Evolutionary conservation across 2,113 vertebrate genomes (phyloP), one percentile per base, ranked within the genome.

Genomic region (Todiramphus saurophagus): DNA sequence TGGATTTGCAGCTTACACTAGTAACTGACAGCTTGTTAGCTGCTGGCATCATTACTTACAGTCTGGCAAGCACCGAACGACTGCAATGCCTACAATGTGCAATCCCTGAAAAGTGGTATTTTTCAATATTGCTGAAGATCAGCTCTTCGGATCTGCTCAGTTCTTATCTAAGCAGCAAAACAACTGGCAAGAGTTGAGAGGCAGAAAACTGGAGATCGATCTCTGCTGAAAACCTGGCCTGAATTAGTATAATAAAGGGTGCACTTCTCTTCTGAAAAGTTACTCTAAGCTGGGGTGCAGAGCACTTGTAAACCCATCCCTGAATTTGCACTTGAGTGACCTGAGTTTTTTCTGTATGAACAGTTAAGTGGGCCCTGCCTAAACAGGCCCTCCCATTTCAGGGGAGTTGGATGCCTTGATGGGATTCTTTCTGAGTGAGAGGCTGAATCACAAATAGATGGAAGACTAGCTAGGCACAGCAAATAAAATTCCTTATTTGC

Each of bases 401-500:
- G 78, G 56, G 53, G 59, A 90, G 24, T 0, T 92, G 83, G 86
- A 90, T 88, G 90, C 53, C 69, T 96, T 1, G 3, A 35, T 67
- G 78, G 43, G 89, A 95, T 95, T 93, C 88, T 87, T 94, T 92
- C 76, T 87, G 88, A 83, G 76, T 92, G 93, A 95, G 94, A 88
- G 30, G 51, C 60, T 74, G 66, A n/a, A 74, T 92, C 88, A 88
- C 90, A 95, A 95, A 95, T 95, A 96, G 95, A 94, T 83, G 30
- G 46, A 87, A 43, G 51, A 83, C 56, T 68, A 66, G 59, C 64
- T 63, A 74, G 81, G 69, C 94, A 93, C 46, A 72, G 88, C 72
- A 92, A 92, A 81, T 64, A 72, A 96, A 93, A 95, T 74, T 92
- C 91, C 93, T 96, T 94, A 94, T 96, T 96, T 96, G 89, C 87